Conservation (phyloP, 2,113 vertebrate genomes). For the Meriones unguiculatus region DNA sequence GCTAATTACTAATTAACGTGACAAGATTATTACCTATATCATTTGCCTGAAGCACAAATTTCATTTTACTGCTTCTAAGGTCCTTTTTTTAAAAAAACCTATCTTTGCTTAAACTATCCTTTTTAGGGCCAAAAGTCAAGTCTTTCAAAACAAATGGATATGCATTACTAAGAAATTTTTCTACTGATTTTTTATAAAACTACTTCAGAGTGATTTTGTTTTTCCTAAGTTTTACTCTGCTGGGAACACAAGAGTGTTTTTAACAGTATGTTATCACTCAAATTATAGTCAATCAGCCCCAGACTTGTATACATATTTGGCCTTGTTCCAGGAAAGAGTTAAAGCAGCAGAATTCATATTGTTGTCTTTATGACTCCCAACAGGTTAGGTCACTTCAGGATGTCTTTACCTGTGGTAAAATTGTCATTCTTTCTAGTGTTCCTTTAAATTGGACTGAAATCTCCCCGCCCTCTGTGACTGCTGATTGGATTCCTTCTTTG, state of each 20-base stretch:
- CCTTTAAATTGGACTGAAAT: conserved; percentile 58
- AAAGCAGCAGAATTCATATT: conserved; percentile 39
- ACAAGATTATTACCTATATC: neutral
- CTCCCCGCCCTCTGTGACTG: neutral
- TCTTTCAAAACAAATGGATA: conserved; percentile 31
- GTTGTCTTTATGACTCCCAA: conserved; percentile 56
- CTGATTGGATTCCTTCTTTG: conserved; percentile 51
- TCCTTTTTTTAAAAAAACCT: neutral
- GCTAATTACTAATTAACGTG: conserved; percentile 60
- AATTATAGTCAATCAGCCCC: conserved; percentile 54
- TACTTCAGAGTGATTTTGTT: conserved; percentile 60
- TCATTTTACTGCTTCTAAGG: conserved; percentile 16
- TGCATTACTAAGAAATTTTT: conserved; percentile 31
- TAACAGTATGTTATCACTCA: conserved; percentile 33
- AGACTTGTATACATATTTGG: conserved; percentile 63
- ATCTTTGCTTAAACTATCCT: neutral
- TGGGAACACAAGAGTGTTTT: conserved; percentile 59
- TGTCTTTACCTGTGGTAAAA: conserved; percentile 63
- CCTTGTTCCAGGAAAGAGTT: conserved; percentile 60
- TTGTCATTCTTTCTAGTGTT: conserved; percentile 51
- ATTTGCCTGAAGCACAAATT: conserved; percentile 15
- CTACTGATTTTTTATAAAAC: neutral
- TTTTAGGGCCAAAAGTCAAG: neutral
- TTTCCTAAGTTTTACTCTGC: conserved; percentile 62
- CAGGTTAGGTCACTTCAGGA: conserved; percentile 57